Percentiles rank a stretch among this genome's conserved stretches.
phyloP scores from a whole-genome alignment of 2,888 invertebrate genomes.

The Mythimna lalbum region DNA sequence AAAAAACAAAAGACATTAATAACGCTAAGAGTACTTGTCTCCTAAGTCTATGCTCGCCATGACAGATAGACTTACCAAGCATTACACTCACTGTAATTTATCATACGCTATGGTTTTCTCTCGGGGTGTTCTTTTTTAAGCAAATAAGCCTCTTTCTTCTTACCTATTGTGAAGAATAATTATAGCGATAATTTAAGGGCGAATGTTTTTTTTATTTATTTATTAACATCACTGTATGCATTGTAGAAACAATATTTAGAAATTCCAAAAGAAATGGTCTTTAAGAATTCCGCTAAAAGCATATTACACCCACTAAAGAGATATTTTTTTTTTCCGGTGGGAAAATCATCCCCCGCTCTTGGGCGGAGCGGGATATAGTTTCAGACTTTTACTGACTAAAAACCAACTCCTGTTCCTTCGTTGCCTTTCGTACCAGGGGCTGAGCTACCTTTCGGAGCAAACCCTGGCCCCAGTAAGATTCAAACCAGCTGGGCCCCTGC shows the following conservation, averaged over 20 bases:
- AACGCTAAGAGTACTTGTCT: conserved; percentile 23
- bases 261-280: background rate
- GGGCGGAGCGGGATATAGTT: too few species aligned
- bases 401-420: too few species aligned
- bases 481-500: too few species aligned
- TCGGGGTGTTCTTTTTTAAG: conserved; percentile 6
- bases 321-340: too few species aligned
- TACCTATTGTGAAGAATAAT: background rate
- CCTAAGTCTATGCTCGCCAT: conserved; percentile 29
- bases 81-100: conserved; percentile 33
- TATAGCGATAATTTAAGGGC: background rate
- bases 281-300: background rate
- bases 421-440: too few species aligned
- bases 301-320: too few species aligned
- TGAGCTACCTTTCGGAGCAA: too few species aligned
- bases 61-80: conserved; percentile 46
- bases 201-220: background rate
- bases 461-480: too few species aligned
- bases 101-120: conserved; percentile 26
- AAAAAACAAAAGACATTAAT: conserved; percentile 12
- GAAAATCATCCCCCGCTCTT: too few species aligned
- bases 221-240: background rate
- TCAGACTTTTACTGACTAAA: too few species aligned
- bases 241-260: background rate
- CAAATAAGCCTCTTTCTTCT: background rate